Conservation (phyloP, 2,888 invertebrate species). For the Malachius bipustulatus region DNA sequence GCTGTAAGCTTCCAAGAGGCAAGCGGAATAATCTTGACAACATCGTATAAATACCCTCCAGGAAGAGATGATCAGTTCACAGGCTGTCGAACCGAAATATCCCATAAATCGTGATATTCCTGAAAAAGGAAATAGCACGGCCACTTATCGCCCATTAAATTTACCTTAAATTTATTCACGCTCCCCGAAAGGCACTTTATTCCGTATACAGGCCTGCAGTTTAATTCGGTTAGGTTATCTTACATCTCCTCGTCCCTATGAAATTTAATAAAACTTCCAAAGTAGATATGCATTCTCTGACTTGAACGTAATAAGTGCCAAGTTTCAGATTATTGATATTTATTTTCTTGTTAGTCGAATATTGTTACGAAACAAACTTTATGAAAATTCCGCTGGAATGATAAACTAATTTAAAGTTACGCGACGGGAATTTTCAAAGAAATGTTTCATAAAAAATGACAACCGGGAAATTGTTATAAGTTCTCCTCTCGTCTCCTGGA, state of each 20-base stretch:
- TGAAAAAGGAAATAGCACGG: no score
- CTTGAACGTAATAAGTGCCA: constrained; percentile 21
- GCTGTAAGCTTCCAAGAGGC: no score
- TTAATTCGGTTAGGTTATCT: constrained; percentile 14
- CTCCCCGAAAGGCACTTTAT: neutral
- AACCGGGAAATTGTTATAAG: no score
- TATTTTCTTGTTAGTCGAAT: constrained; percentile 15
- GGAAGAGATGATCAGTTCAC: no score
- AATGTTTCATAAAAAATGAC: no score
- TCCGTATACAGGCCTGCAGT: constrained; percentile 7
- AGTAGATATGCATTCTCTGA: constrained; percentile 17
- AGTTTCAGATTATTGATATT: constrained; percentile 21
- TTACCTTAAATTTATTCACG: neutral
- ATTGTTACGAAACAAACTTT: constrained; percentile 16
- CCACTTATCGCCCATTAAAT: no score
- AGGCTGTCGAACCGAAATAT: no score
- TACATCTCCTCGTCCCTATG: constrained; percentile 13
- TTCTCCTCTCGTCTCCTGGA: no score
- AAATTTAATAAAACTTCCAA: constrained; percentile 22
- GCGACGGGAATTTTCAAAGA: neutral
- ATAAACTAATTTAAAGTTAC: constrained; percentile 17
- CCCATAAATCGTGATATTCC: no score
- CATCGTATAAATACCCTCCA: no score
- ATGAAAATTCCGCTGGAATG: constrained; percentile 15
- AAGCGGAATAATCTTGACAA: no score